These are phyloP conservation scores for Bemisia tabaci DNA, from an alignment of 1,140 invertebrate genomes.

Conservation along the genomic window DNA sequence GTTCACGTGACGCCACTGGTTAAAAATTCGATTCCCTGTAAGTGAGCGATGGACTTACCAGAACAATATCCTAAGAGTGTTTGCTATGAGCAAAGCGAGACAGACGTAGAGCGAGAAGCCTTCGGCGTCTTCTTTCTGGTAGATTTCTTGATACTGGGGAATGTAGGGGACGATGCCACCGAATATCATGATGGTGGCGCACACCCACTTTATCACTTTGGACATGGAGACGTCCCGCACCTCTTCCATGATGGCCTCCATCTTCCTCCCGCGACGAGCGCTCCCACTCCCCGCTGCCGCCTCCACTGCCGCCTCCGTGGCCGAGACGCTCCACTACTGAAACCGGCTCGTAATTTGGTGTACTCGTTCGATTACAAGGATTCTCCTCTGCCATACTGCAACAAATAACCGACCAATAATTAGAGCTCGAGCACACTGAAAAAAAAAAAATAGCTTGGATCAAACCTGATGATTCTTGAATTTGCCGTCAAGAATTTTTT, in stretches of 20 bases:
- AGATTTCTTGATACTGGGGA: conserved; percentile 89
- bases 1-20: too few relatives aligned
- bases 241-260: conserved; percentile 25
- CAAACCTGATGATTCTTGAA: too few relatives aligned
- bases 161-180: conserved; percentile 79
- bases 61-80: conserved; percentile 91
- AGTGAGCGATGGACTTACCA: too few relatives aligned
- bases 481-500: too few relatives aligned
- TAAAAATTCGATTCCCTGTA: too few relatives aligned
- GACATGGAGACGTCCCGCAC: conserved; percentile 22
- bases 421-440: too few relatives aligned
- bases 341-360: background rate
- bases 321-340: background rate
- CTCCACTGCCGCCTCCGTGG: too few relatives aligned
- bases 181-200: conserved; percentile 57
- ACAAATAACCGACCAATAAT: too few relatives aligned
- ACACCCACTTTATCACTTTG: conserved; percentile 24
- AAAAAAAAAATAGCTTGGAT: too few relatives aligned
- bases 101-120: conserved; percentile 97
- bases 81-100: conserved; percentile 83
- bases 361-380: background rate
- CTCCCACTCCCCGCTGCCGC: too few relatives aligned
- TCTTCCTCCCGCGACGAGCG: too few relatives aligned
- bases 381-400: background rate
- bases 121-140: conserved; percentile 73